Conservation (phyloP, 1,140 invertebrate genomes). For the Aphelenchoides fujianensis region DNA sequence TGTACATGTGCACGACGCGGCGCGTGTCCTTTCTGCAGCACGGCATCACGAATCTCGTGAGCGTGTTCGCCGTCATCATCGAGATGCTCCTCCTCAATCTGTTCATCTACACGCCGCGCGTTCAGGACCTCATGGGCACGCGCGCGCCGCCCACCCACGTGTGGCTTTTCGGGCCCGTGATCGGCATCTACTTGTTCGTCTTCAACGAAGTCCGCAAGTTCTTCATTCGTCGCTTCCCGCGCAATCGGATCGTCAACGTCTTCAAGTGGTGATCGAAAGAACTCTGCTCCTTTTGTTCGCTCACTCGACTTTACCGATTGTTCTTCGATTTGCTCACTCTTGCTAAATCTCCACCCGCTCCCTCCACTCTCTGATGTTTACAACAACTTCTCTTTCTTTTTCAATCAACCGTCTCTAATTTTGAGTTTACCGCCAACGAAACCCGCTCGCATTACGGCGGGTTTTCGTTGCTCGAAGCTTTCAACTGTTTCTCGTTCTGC, state of each 20-base stretch:
- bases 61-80: slow-evolving; percentile 51
- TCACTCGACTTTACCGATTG: too few relatives aligned
- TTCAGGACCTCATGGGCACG: slow-evolving; percentile 31
- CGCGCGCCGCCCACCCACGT: slow-evolving; percentile 29
- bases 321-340: too few relatives aligned
- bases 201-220: slow-evolving; percentile 39
- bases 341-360: too few relatives aligned
- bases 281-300: too few relatives aligned
- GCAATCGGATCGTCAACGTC: background rate
- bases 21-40: slow-evolving; percentile 40
- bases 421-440: too few relatives aligned
- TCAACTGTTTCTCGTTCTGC: too few relatives aligned
- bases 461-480: too few relatives aligned
- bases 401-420: too few relatives aligned
- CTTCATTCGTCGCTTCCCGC: slow-evolving; percentile 27
- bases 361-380: too few relatives aligned
- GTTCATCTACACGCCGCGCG: slow-evolving; percentile 36
- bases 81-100: slow-evolving; percentile 50
- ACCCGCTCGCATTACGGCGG: too few relatives aligned
- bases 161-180: slow-evolving; percentile 28
- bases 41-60: slow-evolving; percentile 41
- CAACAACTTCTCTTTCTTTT: too few relatives aligned
- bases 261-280: slow-evolving; percentile 6
- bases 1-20: slow-evolving; percentile 43
- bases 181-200: slow-evolving; percentile 28